Conservation (phyloP, 2,797 vertebrate species). For the Nyctibius grandis region DNA sequence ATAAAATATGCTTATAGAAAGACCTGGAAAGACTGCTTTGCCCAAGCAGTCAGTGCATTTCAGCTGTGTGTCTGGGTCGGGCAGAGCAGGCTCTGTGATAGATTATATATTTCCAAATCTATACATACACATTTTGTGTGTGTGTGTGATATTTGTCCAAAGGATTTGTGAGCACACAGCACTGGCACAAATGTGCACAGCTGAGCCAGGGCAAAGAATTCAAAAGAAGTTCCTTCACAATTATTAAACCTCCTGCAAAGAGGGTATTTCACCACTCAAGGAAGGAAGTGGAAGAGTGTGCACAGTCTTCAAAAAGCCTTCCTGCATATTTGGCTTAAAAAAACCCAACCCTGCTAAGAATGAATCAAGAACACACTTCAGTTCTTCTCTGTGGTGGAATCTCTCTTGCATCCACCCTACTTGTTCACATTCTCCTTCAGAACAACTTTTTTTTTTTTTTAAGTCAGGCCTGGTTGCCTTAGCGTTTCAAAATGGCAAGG, state of each 20-base stretch:
- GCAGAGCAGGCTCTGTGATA: neutral
- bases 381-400: neutral
- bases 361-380: neutral
- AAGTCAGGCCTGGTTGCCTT: neutral
- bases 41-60: neutral
- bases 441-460: neutral
- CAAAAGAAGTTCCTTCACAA: neutral
- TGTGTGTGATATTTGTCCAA: neutral
- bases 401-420: neutral
- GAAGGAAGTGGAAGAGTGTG: neutral
- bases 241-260: neutral
- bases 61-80: neutral
- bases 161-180: neutral
- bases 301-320: neutral
- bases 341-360: neutral
- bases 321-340: neutral
- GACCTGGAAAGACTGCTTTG: neutral
- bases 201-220: neutral
- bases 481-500: neutral
- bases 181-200: neutral
- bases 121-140: neutral
- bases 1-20: neutral
- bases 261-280: neutral
- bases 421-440: neutral
- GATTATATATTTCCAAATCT: neutral